Percentiles rank a stretch among this genome's conserved stretches.
Evolutionary conservation across 2,113 vertebrate genomes (phyloP).

Genomic region (Laticauda laticaudata): DNA sequence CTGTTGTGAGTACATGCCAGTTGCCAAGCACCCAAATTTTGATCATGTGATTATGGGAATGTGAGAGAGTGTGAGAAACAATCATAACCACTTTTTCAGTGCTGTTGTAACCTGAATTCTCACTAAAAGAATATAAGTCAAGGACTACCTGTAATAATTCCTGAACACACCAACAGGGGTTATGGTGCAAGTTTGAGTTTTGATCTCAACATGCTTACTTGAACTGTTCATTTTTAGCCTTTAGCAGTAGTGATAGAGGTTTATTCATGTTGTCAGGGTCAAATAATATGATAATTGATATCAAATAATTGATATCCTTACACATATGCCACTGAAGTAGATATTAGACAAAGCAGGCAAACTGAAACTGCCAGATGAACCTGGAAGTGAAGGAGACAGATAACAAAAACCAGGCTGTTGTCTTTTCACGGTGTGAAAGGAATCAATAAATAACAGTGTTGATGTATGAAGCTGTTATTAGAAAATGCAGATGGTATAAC

Average conservation of each 20-base stretch:
- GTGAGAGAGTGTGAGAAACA: neutral
- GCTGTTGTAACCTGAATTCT: neutral
- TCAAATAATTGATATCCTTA: neutral
- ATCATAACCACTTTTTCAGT: neutral
- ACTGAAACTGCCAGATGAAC: neutral
- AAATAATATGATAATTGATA: neutral
- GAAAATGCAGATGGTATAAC: neutral
- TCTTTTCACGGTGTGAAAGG: neutral
- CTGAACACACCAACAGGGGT: neutral
- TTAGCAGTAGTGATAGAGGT: neutral
- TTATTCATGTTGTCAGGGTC: neutral
- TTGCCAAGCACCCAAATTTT: neutral
- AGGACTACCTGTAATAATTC: neutral
- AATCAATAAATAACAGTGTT: neutral
- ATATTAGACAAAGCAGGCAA: neutral
- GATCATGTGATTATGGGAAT: neutral
- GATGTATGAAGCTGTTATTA: neutral
- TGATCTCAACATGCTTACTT: neutral
- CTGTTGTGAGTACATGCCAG: neutral
- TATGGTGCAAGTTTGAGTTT: neutral
- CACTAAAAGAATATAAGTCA: neutral
- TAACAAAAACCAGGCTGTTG: neutral
- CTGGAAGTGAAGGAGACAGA: neutral
- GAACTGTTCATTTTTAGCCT: neutral
- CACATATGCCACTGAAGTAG: neutral